phyloP scores from a whole-genome alignment of 2,113 vertebrate species.

The Gallinago paraguaiae region DNA sequence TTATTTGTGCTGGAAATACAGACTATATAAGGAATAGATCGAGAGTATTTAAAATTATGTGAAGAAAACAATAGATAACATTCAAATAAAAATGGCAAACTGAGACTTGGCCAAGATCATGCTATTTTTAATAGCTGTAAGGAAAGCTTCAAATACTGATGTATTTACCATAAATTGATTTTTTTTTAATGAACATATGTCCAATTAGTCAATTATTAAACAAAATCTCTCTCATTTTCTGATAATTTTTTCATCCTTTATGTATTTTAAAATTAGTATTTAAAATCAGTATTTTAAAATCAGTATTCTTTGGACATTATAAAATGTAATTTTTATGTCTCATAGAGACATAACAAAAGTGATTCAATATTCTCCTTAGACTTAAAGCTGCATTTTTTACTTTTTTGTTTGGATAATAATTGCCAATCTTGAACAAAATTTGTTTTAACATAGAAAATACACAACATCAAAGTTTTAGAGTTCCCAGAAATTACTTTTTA shows the following conservation, averaged over 20 bases:
- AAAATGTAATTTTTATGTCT: background rate
- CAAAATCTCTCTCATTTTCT: background rate
- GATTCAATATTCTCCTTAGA: background rate
- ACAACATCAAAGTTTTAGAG: constrained; percentile 11
- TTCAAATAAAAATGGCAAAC: background rate
- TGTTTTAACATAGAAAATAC: constrained; percentile 19
- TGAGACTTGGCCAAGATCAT: background rate
- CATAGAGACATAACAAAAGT: background rate
- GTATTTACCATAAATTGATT: background rate
- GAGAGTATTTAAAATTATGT: background rate
- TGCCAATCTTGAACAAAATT: background rate
- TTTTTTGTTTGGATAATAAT: background rate
- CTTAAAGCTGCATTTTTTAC: background rate
- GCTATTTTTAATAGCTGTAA: background rate
- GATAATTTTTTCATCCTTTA: background rate
- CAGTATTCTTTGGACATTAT: background rate
- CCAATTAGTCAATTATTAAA: background rate
- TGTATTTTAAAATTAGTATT: background rate
- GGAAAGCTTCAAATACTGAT: background rate
- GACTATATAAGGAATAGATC: background rate
- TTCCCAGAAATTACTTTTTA: background rate
- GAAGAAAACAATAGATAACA: background rate
- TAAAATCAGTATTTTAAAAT: background rate
- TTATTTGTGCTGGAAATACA: background rate
- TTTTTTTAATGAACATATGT: background rate